These are phyloP conservation scores for Cyprinella venusta DNA, from an alignment of 2,797 vertebrate species.

Conservation along the genomic window DNA sequence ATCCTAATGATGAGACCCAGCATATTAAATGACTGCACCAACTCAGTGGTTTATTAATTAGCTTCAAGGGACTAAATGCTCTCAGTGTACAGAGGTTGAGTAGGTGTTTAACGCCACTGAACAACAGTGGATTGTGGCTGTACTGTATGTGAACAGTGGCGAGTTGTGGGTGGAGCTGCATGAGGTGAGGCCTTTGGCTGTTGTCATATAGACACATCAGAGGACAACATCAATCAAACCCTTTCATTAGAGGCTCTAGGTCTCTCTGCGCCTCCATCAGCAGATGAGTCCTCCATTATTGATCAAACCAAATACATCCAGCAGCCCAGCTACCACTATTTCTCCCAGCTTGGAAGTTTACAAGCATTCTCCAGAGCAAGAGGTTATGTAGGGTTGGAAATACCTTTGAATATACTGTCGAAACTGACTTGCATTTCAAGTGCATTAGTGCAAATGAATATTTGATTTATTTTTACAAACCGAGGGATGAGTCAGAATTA, in stretches of 20 bases:
- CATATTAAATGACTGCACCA: conserved; percentile 20
- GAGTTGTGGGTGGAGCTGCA: conserved; percentile 13
- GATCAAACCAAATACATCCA: conserved; percentile 59
- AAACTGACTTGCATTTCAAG: background rate
- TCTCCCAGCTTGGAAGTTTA: conserved; percentile 32
- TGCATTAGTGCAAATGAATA: background rate
- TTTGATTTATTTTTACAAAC: background rate
- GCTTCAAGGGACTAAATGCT: conserved; percentile 10
- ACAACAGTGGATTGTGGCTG: conserved; percentile 9
- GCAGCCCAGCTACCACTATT: conserved; percentile 24
- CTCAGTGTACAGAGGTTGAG: background rate
- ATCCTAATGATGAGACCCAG: conserved; percentile 8
- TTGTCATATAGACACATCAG: conserved; percentile 49
- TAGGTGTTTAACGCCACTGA: background rate
- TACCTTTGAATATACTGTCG: background rate
- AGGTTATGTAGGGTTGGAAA: background rate
- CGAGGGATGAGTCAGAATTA: background rate
- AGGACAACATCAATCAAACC: conserved; percentile 48
- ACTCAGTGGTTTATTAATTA: conserved; percentile 15
- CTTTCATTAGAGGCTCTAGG: conserved; percentile 56
- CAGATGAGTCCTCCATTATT: conserved; percentile 64
- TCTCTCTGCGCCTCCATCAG: conserved; percentile 49
- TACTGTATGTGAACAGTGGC: background rate
- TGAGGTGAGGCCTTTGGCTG: conserved; percentile 35
- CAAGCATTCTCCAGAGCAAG: conserved; percentile 2